These are phyloP conservation scores for Alosa sapidissima DNA, from an alignment of 2,797 vertebrate species.

Conservation along the genomic window DNA sequence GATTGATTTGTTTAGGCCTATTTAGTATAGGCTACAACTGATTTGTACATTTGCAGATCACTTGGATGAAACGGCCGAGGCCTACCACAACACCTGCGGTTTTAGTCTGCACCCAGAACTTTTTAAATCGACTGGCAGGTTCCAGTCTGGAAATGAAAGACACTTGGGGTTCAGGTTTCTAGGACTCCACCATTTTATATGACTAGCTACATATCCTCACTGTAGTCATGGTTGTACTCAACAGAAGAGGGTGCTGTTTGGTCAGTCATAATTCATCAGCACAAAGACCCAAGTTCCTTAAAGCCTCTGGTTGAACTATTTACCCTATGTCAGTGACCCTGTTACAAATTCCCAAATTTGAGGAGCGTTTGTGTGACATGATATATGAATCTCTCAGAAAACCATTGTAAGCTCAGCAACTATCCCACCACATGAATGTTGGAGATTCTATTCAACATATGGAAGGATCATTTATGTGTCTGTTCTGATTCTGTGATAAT, in stretches of 20 bases:
- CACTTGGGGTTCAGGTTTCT: background rate
- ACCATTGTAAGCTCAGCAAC: background rate
- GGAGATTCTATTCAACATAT: background rate
- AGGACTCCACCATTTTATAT: background rate
- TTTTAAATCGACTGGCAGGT: background rate
- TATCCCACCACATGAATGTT: background rate
- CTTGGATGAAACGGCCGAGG: no score
- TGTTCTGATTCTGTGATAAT: background rate
- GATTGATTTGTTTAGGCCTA: no score
- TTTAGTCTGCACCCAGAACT: background rate
- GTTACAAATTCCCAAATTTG: background rate
- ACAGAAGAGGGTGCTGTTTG: conserved; percentile 58
- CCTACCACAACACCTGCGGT: no score
- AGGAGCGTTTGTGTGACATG: background rate
- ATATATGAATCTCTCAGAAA: background rate
- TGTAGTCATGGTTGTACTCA: background rate
- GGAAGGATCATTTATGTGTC: background rate
- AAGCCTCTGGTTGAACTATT: background rate
- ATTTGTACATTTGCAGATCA: background rate
- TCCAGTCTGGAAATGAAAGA: background rate
- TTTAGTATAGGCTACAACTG: background rate
- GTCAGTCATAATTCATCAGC: conserved; percentile 24
- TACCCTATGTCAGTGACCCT: background rate
- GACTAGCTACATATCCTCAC: background rate
- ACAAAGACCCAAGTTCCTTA: background rate